Evolutionary conservation across 2,888 invertebrate genomes (phyloP), one percentile per base, ranked within the genome.

Genomic region (Eurois occulta): DNA sequence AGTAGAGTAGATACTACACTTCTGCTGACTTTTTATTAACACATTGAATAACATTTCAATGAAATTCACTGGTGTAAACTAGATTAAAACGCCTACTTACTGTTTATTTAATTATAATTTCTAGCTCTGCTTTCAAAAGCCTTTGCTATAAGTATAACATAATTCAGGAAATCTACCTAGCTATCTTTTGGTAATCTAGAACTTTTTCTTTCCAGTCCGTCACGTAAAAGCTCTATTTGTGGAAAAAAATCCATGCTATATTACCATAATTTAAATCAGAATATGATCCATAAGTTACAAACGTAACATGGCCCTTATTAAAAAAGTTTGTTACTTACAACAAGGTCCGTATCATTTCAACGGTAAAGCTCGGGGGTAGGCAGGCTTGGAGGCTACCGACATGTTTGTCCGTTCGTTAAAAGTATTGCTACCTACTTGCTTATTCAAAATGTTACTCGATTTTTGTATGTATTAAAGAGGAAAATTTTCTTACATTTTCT

Each of bases 251-350:
- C 32, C n/a, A 28, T 10, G 18, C 24, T 32, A n/a, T 58, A n/a
- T 35, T 65, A 38, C 6, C 64, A n/a, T 70, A 48, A 70, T 32
- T 46, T 70, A 24, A 83, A 60, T 66, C 21, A 58, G 43, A 43
- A 82, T 75, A 71, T 41, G 10, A 58, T 77, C 65, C 77, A 21
- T 38, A 58, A 52, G 55, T 65, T 65, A 7, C 76, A 72, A 52
- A 58, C 84, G 64, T 60, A 81, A 87, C 87, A 91, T 84, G 87
- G 70, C 69, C 83, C 88, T 91, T 92, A 89, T 90, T 89, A 89
- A 86, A 83, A 90, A 92, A 92, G 89, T 93, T 93, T 90, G 84
- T 75, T 83, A 83, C 78, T 75, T 83, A 83, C 78, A 87, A 90
- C 89, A 86, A 43, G 38, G 46, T 68, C 64, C 65, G 52, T 81